phyloP scores from a whole-genome alignment of 2,797 vertebrate genomes.

The Darevskia mixta region DNA sequence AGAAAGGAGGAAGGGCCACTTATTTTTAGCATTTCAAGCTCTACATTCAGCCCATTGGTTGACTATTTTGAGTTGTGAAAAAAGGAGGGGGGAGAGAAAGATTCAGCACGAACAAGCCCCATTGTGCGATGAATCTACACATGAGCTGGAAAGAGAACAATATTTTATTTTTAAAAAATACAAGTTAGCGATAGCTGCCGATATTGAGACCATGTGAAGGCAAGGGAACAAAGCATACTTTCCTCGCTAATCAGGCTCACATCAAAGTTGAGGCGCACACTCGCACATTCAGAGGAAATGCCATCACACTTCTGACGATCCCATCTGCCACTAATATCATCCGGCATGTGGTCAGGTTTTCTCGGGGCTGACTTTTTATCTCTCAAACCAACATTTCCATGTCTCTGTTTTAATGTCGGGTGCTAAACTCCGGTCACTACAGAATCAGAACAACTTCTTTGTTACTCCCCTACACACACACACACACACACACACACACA shows the following conservation, averaged over 20 bases:
- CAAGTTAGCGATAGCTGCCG: constrained; percentile 78
- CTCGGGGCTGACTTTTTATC: constrained; percentile 79
- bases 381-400: constrained; percentile 75
- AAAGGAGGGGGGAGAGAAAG: not conserved
- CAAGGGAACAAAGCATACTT: constrained; percentile 90
- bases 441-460: constrained; percentile 61
- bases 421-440: constrained; percentile 77
- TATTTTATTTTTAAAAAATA: constrained; percentile 71
- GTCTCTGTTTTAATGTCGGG: constrained; percentile 78
- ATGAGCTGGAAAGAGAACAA: constrained; percentile 67
- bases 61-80: constrained; percentile 21
- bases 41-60: constrained; percentile 57
- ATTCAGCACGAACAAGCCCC: constrained; percentile 52
- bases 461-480: constrained; percentile 55
- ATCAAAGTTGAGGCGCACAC: constrained; percentile 88
- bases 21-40: constrained; percentile 60
- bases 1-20: constrained; percentile 20
- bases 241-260: constrained; percentile 87
- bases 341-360: constrained; percentile 79
- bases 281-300: constrained; percentile 91
- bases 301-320: constrained; percentile 87
- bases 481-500: constrained; percentile 8
- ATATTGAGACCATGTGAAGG: constrained; percentile 88
- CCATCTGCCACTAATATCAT: constrained; percentile 86
- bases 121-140: constrained; percentile 68